phyloP scores from a whole-genome alignment of 2,797 vertebrate genomes.

The Masticophis lateralis region DNA sequence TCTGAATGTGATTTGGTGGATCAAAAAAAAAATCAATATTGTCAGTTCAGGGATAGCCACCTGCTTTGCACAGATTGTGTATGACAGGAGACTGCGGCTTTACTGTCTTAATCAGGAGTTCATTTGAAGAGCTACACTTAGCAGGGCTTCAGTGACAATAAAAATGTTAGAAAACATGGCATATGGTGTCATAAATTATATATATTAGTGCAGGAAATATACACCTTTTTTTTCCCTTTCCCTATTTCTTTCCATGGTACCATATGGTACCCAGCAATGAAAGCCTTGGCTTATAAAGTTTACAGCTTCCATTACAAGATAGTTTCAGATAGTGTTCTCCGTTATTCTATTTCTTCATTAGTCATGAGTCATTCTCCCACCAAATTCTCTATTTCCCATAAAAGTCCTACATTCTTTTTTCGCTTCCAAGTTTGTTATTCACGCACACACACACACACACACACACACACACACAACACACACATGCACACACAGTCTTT shows the following conservation, averaged over 20 bases:
- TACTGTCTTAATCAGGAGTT: conserved; percentile 16
- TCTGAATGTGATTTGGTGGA: conserved; percentile 1
- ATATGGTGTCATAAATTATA: neutral
- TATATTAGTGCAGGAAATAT: neutral
- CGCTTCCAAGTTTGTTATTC: neutral
- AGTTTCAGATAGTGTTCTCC: neutral
- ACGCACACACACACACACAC: neutral
- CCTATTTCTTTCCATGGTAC: neutral
- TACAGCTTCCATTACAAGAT: neutral
- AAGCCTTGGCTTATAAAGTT: neutral
- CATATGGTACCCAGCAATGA: conserved; percentile 7
- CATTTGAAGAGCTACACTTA: conserved; percentile 3
- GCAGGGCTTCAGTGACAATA: conserved; percentile 6
- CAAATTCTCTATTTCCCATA: neutral
- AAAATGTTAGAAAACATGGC: conserved; percentile 9
- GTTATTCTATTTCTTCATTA: neutral
- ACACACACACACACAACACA: neutral
- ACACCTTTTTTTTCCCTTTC: neutral
- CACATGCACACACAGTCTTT: neutral
- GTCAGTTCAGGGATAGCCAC: conserved; percentile 16
- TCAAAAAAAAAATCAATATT: conserved; percentile 5
- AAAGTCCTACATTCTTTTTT: neutral
- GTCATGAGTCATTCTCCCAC: neutral
- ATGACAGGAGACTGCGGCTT: neutral
- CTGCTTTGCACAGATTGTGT: conserved; percentile 21